Evolutionary conservation across 2,888 invertebrate species (phyloP).

Genomic region (Sisyra terminalis): DNA sequence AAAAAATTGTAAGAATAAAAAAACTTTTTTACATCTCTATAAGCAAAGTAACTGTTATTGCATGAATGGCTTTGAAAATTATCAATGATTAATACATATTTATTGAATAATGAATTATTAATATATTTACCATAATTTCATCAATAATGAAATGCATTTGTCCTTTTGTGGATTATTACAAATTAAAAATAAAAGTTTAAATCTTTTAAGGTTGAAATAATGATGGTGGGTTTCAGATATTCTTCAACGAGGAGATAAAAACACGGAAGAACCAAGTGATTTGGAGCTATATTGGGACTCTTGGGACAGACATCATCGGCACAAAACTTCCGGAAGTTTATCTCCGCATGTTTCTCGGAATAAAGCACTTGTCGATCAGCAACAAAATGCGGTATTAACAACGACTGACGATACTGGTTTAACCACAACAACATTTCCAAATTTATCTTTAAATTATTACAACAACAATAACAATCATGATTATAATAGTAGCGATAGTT

Average conservation of each 20-base stretch:
- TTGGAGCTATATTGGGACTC: conserved; percentile 85
- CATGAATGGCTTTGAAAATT: no score
- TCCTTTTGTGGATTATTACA: no score
- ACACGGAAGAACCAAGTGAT: conserved; percentile 34
- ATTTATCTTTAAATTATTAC: no score
- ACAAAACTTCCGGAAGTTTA: conserved; percentile 26
- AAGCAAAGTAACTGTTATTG: no score
- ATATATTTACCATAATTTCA: no score
- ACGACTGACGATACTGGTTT: conserved; percentile 26
- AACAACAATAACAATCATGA: conserved; percentile 12
- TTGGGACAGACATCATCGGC: conserved; percentile 58
- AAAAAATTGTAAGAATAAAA: no score
- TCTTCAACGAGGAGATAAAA: conserved; percentile 36
- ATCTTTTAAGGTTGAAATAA: no score
- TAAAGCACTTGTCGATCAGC: conserved; percentile 29
- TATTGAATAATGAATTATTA: no score
- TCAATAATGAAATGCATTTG: no score
- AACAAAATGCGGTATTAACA: conserved; percentile 44
- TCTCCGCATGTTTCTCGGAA: conserved; percentile 30
- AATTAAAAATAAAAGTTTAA: no score
- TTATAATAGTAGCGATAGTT: conserved; percentile 21
- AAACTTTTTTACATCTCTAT: no score
- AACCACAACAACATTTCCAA: conserved; percentile 24
- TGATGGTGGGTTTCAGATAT: conserved; percentile 30
- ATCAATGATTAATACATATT: no score